Evolutionary conservation across 2,113 vertebrate genomes (phyloP).

Genomic region (Perognathus longimembris): DNA sequence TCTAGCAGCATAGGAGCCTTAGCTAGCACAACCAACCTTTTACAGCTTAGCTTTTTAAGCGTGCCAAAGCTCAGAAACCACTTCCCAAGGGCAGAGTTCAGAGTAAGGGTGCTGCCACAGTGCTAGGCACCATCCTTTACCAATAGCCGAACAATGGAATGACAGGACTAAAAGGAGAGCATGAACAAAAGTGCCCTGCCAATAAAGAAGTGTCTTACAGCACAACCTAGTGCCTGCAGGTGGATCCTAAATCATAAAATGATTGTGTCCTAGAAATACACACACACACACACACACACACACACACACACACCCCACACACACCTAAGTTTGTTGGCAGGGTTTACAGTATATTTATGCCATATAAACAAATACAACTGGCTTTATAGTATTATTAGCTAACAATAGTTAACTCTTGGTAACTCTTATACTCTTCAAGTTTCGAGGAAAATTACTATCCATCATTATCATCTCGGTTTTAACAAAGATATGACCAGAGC

Average conservation of each 20-base stretch:
- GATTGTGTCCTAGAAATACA: background rate
- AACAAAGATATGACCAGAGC: background rate
- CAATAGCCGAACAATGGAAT: background rate
- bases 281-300: background rate
- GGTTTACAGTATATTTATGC: background rate
- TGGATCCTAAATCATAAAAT: background rate
- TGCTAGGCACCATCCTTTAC: background rate
- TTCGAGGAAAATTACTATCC: background rate
- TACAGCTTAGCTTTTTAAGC: background rate
- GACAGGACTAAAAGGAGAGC: background rate
- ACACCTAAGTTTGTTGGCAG: background rate
- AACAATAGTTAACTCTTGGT: background rate
- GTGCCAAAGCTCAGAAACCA: background rate
- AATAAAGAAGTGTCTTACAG: background rate
- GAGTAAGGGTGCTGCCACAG: too few species aligned
- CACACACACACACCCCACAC: background rate
- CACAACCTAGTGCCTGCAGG: background rate
- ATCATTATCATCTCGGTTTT: background rate
- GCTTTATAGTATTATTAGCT: background rate
- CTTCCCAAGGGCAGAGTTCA: background rate
- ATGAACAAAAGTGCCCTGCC: background rate
- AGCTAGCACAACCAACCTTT: background rate
- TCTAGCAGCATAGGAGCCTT: background rate
- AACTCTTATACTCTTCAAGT: background rate
- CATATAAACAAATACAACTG: background rate